Evolutionary conservation across 64 coral and sea anemone species (phyloP), one percentile per base, ranked within the genome.

Genomic region (Porites lutea): DNA sequence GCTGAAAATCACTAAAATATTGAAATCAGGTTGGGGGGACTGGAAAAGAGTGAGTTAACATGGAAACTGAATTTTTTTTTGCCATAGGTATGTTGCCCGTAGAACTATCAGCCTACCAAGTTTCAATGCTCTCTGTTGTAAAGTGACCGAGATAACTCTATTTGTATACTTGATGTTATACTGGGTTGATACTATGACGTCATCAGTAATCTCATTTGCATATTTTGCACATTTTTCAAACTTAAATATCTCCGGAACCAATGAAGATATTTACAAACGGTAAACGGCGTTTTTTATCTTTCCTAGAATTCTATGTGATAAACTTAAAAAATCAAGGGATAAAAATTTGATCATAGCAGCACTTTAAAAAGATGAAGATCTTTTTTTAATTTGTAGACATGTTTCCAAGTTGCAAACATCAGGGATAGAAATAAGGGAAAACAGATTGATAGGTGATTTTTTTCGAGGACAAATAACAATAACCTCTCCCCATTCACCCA

Each of bases 71-170:
- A 72, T 75, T 77, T 65, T 77, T 87, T 87, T 63, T 21, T 63
- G 64, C 83, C 64, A 57, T 50, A 71, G 22, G 83, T 87, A 46
- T 83, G 83, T 70, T 71, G 13, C 49, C 37, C 71, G 64, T 48
- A 87, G 64, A 70, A 72, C 67, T 87, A 87, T 87, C 52, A 87
- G 85, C 47, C 85, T 87, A 73, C 64, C 85, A 89, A 89, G 87
- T 89, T 78, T 89, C 87, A 89, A 78, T 89, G 87, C 18, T 89
- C 72, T 89, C 19, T 59, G 72, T 57, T 76, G 86, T 55, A 74
- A 88, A 88, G 75, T 89, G 87, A 59, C 87, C 72, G 47, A 78
- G 87, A 78, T 78, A 89, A 45, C 70, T 88, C 67, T 88, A 88
- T 88, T 88, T 88, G 54, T 88, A 88, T 74, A 88, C 81, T 87